Percentiles rank a stretch among this genome's conserved stretches.
These are phyloP conservation scores for Pocota personata DNA, from an alignment of 2,888 invertebrate genomes.

Conservation along the genomic window DNA sequence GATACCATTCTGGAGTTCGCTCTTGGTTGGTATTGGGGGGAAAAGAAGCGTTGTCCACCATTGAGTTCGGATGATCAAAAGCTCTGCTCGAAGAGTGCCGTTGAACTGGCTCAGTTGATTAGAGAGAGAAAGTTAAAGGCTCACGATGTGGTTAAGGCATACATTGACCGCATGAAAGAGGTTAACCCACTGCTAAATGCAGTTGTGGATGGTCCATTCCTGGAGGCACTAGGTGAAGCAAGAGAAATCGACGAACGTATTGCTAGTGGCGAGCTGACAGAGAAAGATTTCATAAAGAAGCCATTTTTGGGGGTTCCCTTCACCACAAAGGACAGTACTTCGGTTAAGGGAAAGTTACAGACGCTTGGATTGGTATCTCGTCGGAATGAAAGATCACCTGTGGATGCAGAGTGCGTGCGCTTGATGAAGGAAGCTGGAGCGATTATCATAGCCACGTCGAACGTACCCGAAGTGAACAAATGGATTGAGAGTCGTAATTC, in stretches of 20 bases:
- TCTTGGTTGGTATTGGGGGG: conserved; percentile 80
- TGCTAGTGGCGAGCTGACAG: conserved; percentile 84
- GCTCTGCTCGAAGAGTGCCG: conserved; percentile 86
- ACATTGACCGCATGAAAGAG: conserved; percentile 90
- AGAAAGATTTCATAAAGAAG: conserved; percentile 87
- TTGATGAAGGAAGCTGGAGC: conserved; percentile 91
- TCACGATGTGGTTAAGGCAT: conserved; percentile 88
- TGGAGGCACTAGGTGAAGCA: conserved; percentile 91
- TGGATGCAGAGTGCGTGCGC: conserved; percentile 91
- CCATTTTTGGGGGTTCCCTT: conserved; percentile 96
- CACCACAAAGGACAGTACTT: conserved; percentile 94
- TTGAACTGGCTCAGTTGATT: conserved; percentile 87
- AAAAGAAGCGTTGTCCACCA: conserved; percentile 77
- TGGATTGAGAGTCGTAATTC: conserved; percentile 95
- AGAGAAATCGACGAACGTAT: conserved; percentile 88
- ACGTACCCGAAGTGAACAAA: conserved; percentile 96
- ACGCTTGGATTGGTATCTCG: conserved; percentile 88
- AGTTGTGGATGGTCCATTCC: conserved; percentile 91
- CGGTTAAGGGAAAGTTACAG: conserved; percentile 88
- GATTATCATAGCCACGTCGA: conserved; percentile 94
- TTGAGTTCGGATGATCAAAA: conserved; percentile 76
- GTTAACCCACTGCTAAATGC: conserved; percentile 90
- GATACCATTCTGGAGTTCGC: conserved; percentile 78
- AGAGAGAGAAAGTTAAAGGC: conserved; percentile 86
- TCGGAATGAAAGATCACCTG: conserved; percentile 85